Conservation (phyloP, 1,140 invertebrate species). For the Centruroides vittatus region DNA sequence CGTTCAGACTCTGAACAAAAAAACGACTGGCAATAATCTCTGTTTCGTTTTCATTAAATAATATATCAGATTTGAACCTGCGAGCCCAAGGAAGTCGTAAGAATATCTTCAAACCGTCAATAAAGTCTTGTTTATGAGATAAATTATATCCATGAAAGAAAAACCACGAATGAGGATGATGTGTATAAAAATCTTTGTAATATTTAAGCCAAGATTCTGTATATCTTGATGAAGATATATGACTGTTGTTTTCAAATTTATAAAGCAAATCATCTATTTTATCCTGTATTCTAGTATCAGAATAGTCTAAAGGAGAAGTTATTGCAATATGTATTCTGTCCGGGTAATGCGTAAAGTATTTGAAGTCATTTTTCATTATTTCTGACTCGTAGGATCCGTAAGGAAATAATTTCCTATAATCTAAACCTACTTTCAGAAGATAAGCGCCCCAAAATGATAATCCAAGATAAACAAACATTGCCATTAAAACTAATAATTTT, state of each 20-base stretch:
- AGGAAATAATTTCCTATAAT: constrained; percentile 64
- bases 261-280: constrained; percentile 63
- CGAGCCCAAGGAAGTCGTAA: constrained; percentile 37
- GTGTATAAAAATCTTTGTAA: constrained; percentile 59
- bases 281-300: constrained; percentile 55
- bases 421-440: constrained; percentile 73
- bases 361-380: constrained; percentile 46
- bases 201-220: constrained; percentile 81
- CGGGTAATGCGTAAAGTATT: constrained; percentile 76
- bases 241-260: constrained; percentile 61
- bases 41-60: constrained; percentile 55
- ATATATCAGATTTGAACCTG: constrained; percentile 60
- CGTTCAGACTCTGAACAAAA: constrained; percentile 73
- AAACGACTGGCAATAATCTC: constrained; percentile 68
- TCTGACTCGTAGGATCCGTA: constrained; percentile 80
- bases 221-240: constrained; percentile 53
- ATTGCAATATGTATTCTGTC: constrained; percentile 78
- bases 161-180: constrained; percentile 49
- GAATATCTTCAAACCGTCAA: constrained; percentile 49
- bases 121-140: constrained; percentile 54
- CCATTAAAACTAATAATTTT: constrained; percentile 56
- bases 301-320: constrained; percentile 67
- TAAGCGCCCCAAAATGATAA: constrained; percentile 76
- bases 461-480: constrained; percentile 62
- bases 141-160: constrained; percentile 48